Evolutionary conservation across 2,888 invertebrate species (phyloP), one percentile per base, ranked within the genome.

Genomic region (Tenthredo notha): DNA sequence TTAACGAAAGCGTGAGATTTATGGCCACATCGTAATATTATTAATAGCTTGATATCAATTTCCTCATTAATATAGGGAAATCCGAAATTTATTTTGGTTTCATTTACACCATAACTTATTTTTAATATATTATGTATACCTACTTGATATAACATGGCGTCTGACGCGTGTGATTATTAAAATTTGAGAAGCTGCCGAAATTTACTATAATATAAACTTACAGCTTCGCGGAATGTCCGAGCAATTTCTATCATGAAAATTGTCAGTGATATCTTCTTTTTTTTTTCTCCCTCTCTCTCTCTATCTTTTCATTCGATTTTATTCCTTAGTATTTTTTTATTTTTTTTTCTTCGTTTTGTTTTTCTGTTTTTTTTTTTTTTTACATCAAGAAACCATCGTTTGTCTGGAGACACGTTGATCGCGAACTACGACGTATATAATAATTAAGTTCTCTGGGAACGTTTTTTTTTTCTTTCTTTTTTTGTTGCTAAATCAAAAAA

Each of bases 161-260:
- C 80, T 40, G 58, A 80, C 80, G 80, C 80, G 80, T 74, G 74
- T 74, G 74, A 80, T 80, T 80, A 80, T 80, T 80, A 61, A 80
- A 80, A 80, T 80, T 80, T 80, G 80, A 80, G 80, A 80, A 80
- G 80, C 80, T 80, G 80, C 21, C 61, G 4, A 61, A 37, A 80
- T 61, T 80, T 58, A 54, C 15, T 47, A 50, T 77, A 74, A 40
- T 72, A 12, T 18, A 77, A 77, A 77, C 29, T 77, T 77, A 80
- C 80, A 80, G 80, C 80, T 80, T 80, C 58, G 50, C 21, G 61
- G 80, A 80, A 80, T 80, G 80, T 80, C 80, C 80, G 80, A 80
- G 80, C 80, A 80, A 80, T 80, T 80, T 80, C 80, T 80, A 80
- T 58, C 80, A 58, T 61, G 80, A 80, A 80, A 80, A 61, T 80